Base-by-base conservation (phyloP, 2,797 vertebrate genomes). In the Dicrostonyx torquatus region DNA sequence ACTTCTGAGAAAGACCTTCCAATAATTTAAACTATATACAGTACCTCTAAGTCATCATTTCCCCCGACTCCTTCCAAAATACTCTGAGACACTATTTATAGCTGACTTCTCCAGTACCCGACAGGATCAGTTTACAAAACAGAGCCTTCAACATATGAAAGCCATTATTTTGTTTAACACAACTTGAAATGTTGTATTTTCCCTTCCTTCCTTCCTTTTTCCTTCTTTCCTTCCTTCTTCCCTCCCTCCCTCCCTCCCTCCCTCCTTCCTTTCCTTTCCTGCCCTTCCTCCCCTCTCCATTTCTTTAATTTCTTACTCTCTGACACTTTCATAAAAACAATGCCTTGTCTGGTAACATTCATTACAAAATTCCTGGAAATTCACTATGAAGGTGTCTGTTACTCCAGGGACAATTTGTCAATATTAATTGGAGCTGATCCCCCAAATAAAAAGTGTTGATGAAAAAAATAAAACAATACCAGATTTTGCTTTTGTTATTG, bases 1-100 rank as follows among this genome's bases (percentile, higher is more conserved):
- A 96, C 97, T 98, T 98, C 96, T 97, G 97, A 97, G 98, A 97
- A 98, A 98, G 97, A 97, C 95, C 94, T 98, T 97, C 97, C 94
- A 97, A 95, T 97, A 98, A 98, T 98, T 98, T 98, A 97, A 98
- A 98, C 97, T 98, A 98, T 98, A 98, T 98, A 97, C 96, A 97
- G 94, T 97, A 94, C 97, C 97, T 97, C 95, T 91, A 97, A 97
- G 96, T 97, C 98, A 97, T 97, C 97, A 97, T 97, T 98, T 98
- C 98, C 93, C 95, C 84, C 3, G 95, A 97, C 95, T 98, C 97
- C 96, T 97, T 91, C 40, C 80, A 98, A 98, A 97, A 98, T 98
- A 98, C 97, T 95, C 94, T 93, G 96, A 97, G 97, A 92, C 84
- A 94, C 97, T 98, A 93, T 98, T 98, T 98, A 97, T n/a, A 95